phyloP scores from a whole-genome alignment of 2,888 invertebrate genomes.

The Microctonus aethiopoides region DNA sequence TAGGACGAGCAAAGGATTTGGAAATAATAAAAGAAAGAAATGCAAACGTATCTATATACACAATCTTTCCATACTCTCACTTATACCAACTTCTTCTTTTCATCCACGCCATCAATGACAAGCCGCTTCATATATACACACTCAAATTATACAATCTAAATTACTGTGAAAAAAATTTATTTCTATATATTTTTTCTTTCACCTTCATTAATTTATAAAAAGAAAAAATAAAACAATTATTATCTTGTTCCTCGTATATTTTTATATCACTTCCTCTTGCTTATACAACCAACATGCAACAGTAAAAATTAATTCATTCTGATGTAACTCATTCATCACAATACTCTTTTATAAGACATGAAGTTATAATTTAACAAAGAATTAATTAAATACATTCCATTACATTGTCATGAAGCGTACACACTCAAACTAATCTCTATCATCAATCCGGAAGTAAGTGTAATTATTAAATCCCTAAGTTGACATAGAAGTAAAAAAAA shows the following conservation, averaged over 20 bases:
- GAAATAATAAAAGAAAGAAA: constrained; percentile 18
- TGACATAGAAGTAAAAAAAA: not conserved
- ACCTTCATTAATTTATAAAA: too few relatives aligned
- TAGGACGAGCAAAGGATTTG: constrained; percentile 35
- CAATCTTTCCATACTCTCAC: not conserved
- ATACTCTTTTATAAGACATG: not conserved
- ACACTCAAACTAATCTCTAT: not conserved
- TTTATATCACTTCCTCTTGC: not conserved
- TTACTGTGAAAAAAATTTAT: too few relatives aligned
- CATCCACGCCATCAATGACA: not conserved
- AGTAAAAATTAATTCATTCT: not conserved
- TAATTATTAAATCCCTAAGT: not conserved
- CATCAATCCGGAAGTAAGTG: not conserved
- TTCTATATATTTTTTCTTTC: too few relatives aligned
- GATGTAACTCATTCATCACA: not conserved
- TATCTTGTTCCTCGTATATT: too few relatives aligned
- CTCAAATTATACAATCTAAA: not conserved
- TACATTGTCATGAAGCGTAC: not conserved
- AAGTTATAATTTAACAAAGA: too few relatives aligned
- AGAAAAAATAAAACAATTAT: too few relatives aligned
- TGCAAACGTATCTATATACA: not conserved
- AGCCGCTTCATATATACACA: not conserved
- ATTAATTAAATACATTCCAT: not conserved
- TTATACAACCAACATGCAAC: not conserved
- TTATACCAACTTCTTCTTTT: not conserved